These are phyloP conservation scores for Thermophis baileyi DNA, from an alignment of 2,113 vertebrate species.

Conservation along the genomic window DNA sequence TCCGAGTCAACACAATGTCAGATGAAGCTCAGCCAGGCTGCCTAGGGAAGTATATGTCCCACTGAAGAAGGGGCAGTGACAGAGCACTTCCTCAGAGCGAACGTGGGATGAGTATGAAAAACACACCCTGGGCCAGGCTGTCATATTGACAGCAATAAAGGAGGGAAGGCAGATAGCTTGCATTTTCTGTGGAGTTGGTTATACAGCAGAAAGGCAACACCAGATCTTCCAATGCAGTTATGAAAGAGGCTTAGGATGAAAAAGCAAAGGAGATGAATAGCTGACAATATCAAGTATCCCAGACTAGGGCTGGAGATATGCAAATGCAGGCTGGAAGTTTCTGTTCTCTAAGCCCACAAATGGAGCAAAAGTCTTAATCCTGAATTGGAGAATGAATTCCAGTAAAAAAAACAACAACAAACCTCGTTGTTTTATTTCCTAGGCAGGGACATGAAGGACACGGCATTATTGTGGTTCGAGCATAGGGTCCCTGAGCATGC, in stretches of 20 bases:
- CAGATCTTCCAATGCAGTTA: not conserved
- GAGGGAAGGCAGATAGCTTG: not conserved
- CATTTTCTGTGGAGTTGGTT: not conserved
- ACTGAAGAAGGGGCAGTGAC: not conserved
- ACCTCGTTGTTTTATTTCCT: not conserved
- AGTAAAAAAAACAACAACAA: too few species aligned
- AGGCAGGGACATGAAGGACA: not conserved
- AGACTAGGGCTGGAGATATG: not conserved
- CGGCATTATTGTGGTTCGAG: not conserved
- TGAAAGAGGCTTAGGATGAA: not conserved
- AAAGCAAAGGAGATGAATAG: not conserved
- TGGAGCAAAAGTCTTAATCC: not conserved
- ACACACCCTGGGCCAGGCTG: too few species aligned
- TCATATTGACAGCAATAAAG: not conserved
- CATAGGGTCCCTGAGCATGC: not conserved
- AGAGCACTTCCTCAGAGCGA: not conserved
- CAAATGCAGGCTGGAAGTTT: not conserved
- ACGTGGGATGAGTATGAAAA: fast-evolving
- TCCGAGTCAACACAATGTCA: slow-evolving; percentile 42
- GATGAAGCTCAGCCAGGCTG: slow-evolving; percentile 52
- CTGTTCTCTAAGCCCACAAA: not conserved
- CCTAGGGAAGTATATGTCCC: slow-evolving; percentile 44
- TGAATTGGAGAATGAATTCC: not conserved
- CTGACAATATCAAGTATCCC: not conserved
- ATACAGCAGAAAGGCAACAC: not conserved